Percentiles rank a stretch among this genome's conserved stretches.
Conservation (phyloP, 2,113 vertebrate genomes). For the Xenopus laevis region DNA sequence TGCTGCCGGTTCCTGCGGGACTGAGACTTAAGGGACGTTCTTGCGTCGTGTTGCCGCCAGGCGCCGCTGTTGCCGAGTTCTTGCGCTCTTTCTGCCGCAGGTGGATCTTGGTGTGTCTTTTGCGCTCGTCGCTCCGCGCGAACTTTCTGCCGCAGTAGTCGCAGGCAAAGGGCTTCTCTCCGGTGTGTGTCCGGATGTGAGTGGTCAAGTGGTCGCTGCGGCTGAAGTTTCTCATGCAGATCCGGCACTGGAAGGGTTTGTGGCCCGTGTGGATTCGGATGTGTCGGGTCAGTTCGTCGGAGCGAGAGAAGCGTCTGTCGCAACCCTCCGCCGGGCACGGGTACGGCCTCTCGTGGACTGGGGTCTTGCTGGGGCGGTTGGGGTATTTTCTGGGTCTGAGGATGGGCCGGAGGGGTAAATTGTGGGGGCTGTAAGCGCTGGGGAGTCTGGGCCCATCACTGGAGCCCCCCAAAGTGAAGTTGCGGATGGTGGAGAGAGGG, state of each 20-base stretch:
- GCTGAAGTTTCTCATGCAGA: slow-evolving; percentile 95
- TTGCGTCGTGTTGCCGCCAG: slow-evolving; percentile 46
- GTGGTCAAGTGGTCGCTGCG: slow-evolving; percentile 94
- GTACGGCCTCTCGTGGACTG: slow-evolving; percentile 90
- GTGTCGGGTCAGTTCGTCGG: slow-evolving; percentile 88
- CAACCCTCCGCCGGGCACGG: slow-evolving; percentile 93
- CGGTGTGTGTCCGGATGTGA: slow-evolving; percentile 93
- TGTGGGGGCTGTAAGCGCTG: slow-evolving; percentile 83
- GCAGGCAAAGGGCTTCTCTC: slow-evolving; percentile 92
- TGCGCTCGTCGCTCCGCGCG: slow-evolving; percentile 88
- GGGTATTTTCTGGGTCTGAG: slow-evolving; percentile 89
- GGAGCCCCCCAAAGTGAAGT: slow-evolving; percentile 83
- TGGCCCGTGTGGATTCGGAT: slow-evolving; percentile 94
- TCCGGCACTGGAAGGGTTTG: slow-evolving; percentile 94
- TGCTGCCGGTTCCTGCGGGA: slow-evolving; percentile 44
- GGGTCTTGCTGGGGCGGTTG: slow-evolving; percentile 95
- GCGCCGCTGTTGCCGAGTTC: slow-evolving; percentile 59
- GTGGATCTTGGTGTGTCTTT: slow-evolving; percentile 95
- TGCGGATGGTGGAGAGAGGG: slow-evolving; percentile 92
- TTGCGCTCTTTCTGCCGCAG: slow-evolving; percentile 92
- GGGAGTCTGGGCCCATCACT: slow-evolving; percentile 69
- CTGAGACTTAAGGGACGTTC: slow-evolving; percentile 57
- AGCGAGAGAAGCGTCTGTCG: slow-evolving; percentile 90
- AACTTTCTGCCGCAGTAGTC: slow-evolving; percentile 94
- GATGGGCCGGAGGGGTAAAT: slow-evolving; percentile 86